A percentile compares a stretch with the other conserved stretches of the same genome.
phyloP scores from a whole-genome alignment of 1,140 invertebrate genomes.

The Cecropterus lyciades region DNA sequence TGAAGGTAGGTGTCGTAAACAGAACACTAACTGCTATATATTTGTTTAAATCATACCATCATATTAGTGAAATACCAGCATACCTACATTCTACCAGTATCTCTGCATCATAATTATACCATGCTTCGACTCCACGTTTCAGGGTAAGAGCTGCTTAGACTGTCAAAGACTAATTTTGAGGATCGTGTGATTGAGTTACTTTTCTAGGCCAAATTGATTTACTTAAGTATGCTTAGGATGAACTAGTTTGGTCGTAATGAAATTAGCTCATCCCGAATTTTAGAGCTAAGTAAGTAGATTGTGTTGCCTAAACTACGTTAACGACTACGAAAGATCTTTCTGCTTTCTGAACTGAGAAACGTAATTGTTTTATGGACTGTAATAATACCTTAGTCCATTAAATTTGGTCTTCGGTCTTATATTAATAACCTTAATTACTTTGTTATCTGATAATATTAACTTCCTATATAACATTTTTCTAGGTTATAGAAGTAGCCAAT shows the following conservation, averaged over 20 bases:
- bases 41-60: too few species aligned
- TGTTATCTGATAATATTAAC: too few species aligned
- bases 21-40: too few species aligned
- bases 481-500: too few species aligned
- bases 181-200: conserved; percentile 11
- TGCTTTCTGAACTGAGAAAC: neutral
- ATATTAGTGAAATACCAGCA: too few species aligned
- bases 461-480: too few species aligned
- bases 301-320: neutral
- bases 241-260: conserved; percentile 20
- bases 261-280: conserved; percentile 20
- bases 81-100: too few species aligned
- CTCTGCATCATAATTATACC: too few species aligned
- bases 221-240: conserved; percentile 21
- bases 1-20: too few species aligned
- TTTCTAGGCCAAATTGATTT: conserved; percentile 26
- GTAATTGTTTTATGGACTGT: neutral
- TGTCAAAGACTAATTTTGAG: neutral
- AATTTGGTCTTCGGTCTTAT: too few species aligned
- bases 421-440: too few species aligned
- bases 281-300: neutral
- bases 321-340: neutral
- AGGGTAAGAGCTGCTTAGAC: neutral
- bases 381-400: too few species aligned
- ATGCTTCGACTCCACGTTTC: neutral